Evolutionary conservation across 2,888 invertebrate species (phyloP), one percentile per base, ranked within the genome.

Genomic region (Magallana nippona): DNA sequence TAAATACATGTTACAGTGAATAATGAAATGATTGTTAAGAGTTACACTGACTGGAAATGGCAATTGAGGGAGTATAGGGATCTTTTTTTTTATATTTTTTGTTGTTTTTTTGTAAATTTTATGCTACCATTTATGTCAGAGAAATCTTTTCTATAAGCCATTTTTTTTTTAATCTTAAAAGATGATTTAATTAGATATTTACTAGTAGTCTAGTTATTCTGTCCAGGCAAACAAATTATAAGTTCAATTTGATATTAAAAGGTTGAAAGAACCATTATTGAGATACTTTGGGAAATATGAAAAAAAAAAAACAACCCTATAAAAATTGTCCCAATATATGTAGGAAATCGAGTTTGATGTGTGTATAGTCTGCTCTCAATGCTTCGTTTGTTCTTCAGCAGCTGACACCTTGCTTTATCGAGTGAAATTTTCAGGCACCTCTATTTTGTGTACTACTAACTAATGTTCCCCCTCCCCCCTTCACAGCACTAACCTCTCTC

Each of bases 381-480:
- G 71, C 71, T 71, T 71, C 32, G 17, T 71, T 71, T 71, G 17
- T 71, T 22, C 62, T 19, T 32, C 71, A 27, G 19, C 71, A 71
- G 11, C 63, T 63, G 79, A 78, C 78, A 78, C 78, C 19, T 77
- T 44, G 56, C 78, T 78, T 78, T 78, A 71, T 71, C 32, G 71
- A 71, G 79, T 79, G 79, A 57, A 17, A 56, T 79, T 44, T 78
- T 56, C 79, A 57, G 57, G 79, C 79, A 79, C 79, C 32, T 63
- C 60, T 62, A 56, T 81, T 32, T 78, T 56, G 62, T 83, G 71
- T 83, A 57, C 81, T 83, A 57, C 81, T 81, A 58, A 81, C 78
- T 44, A 55, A 55, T 10, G 11, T n/a, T 27, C 80, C 19, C 44
- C 62, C 44, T 44, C 44, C 44, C 44, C 44, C 44, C 44, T 44